Conservation (phyloP, 1,140 invertebrate species). For the Megathymus violae region DNA sequence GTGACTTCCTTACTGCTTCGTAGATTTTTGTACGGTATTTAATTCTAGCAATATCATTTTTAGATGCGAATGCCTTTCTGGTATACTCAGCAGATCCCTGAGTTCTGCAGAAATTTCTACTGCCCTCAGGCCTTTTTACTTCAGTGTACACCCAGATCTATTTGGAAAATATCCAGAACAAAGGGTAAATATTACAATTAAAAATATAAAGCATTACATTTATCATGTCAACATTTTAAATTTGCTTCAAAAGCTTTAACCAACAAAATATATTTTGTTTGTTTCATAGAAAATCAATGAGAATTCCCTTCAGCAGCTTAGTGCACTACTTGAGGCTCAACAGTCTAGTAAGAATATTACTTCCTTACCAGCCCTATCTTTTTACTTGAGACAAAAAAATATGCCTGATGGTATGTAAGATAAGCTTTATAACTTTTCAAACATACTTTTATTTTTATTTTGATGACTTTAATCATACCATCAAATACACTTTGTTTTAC, state of each 20-base stretch:
- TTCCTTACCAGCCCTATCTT: constrained; percentile 86
- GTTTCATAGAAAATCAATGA: constrained; percentile 92
- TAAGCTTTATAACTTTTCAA: constrained; percentile 5
- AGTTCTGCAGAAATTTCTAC: constrained; percentile 91
- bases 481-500: no score
- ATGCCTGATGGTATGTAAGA: constrained; percentile 81
- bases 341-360: constrained; percentile 86
- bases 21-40: background rate
- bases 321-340: constrained; percentile 91
- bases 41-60: constrained; percentile 19
- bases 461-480: no score
- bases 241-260: no score
- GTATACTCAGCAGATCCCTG: constrained; percentile 61
- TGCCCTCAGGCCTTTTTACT: constrained; percentile 96
- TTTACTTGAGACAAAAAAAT: constrained; percentile 89
- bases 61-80: constrained; percentile 54
- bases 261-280: background rate
- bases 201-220: no score
- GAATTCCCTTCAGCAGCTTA: constrained; percentile 94
- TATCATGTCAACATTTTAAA: no score
- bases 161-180: constrained; percentile 96
- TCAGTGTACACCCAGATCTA: constrained; percentile 97
- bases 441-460: no score
- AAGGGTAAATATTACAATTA: no score
- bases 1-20: no score